Evolutionary conservation across 2,797 vertebrate genomes (phyloP).

Genomic region (Gambusia yucatana): DNA sequence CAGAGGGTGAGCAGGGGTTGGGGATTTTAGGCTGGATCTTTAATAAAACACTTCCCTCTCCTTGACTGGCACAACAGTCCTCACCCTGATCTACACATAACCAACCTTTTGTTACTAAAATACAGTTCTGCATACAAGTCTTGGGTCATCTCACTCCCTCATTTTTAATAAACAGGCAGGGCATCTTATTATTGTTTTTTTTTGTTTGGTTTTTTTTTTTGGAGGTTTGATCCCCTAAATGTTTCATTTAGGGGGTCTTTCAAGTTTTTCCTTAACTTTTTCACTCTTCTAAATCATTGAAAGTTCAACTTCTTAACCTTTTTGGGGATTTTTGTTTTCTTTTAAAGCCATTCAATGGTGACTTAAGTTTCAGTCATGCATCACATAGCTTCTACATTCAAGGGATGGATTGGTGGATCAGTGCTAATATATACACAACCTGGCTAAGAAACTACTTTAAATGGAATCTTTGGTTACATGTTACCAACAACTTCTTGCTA

Average conservation of each 20-base stretch:
- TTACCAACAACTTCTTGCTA: not conserved
- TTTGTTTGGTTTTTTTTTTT: not conserved
- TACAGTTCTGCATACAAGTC: constrained; percentile 12
- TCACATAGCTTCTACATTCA: not conserved
- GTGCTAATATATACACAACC: not conserved
- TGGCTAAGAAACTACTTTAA: not conserved
- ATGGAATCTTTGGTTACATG: not conserved
- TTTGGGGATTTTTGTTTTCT: not conserved
- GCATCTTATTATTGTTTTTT: not conserved
- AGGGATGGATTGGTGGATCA: not conserved
- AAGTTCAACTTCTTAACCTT: not conserved
- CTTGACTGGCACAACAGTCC: constrained; percentile 60
- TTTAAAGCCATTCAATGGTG: not conserved
- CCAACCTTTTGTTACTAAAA: constrained; percentile 66
- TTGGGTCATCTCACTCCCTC: not conserved
- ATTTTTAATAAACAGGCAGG: not conserved
- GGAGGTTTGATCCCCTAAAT: not conserved
- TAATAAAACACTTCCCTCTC: constrained; percentile 76
- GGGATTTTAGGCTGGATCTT: constrained; percentile 63
- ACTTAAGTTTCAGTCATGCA: not conserved
- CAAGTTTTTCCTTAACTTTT: not conserved
- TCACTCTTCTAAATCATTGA: not conserved
- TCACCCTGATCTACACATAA: constrained; percentile 54
- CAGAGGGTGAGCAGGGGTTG: constrained; percentile 64
- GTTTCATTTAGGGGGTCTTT: not conserved